phyloP scores from a whole-genome alignment of 2,797 vertebrate species.

The Rhinophrynus dorsalis region DNA sequence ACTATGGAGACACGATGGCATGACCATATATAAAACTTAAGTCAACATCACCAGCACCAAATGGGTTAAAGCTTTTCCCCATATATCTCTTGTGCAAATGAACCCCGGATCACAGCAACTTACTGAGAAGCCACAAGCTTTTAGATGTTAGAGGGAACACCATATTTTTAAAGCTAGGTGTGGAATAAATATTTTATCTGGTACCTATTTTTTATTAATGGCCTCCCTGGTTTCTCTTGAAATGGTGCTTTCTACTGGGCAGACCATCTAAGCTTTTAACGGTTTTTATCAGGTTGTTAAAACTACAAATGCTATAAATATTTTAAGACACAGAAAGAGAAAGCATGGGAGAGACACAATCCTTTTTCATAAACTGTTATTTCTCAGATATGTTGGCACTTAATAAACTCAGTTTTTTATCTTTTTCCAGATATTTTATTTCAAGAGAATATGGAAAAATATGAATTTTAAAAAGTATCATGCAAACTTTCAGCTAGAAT shows the following conservation, averaged over 20 bases:
- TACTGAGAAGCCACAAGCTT: not conserved
- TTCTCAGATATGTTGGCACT: not conserved
- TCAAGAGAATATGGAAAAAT: too few species aligned
- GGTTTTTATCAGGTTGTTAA: conserved; percentile 71
- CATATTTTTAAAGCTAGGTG: conserved; percentile 50
- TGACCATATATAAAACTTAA: too few species aligned
- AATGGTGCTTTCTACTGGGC: conserved; percentile 68
- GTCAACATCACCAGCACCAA: too few species aligned
- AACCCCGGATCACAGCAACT: too few species aligned
- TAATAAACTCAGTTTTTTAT: too few species aligned
- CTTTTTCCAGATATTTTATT: too few species aligned
- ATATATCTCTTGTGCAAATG: too few species aligned
- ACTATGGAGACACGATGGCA: not conserved
- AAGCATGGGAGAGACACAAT: conserved; percentile 51
- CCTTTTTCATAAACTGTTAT: too few species aligned
- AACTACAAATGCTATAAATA: conserved; percentile 70
- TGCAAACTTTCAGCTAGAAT: too few species aligned
- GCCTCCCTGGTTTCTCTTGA: conserved; percentile 64
- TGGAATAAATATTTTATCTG: conserved; percentile 67
- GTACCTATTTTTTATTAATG: conserved; percentile 68
- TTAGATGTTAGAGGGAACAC: not conserved
- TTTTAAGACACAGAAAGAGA: conserved; percentile 64
- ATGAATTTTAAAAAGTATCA: too few species aligned
- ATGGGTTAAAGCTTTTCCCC: too few species aligned
- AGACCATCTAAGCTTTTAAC: conserved; percentile 73